Evolutionary conservation across 1,140 invertebrate genomes (phyloP), one percentile per base, ranked within the genome.

Genomic region (Heterodera carotae): DNA sequence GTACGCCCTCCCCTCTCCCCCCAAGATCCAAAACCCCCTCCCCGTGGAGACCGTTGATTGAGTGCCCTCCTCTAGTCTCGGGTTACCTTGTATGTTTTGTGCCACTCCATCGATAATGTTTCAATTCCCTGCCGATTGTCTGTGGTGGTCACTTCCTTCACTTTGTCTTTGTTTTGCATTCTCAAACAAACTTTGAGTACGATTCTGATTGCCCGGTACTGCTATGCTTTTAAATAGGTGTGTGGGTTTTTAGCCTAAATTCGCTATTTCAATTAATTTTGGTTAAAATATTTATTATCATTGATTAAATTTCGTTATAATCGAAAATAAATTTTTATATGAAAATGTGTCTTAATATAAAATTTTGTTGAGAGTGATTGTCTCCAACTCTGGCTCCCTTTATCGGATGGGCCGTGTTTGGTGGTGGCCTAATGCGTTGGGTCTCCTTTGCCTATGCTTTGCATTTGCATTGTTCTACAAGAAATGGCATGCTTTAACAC

Each of bases 141-240:
- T 43, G 39, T 43, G 7, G 48, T 53, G 48, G 48, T 53, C 12
- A 53, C 18, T 53, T 53, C 39, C 39, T 53, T 22, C 48, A 1
- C 4, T 22, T 12, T 53, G 12, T 53, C 18, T 53, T 10, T 53
- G 48, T 53, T 53, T 53, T 53, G 15, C 48, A 53, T 53, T 53
- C 48, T 18, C 48, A 53, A 43, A n/a, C n/a, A n/a, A n/a, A 43
- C 1, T 53, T 53, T 53, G 48, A 53, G 12, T 53, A 53, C 18
- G 48, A 53, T 53, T 53, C 48, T 53, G 48, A 53, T 53, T 53
- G 48, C 48, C 48, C 48, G 48, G 48, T 53, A 53, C n/a, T n/a
- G n/a, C n/a, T n/a, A n/a, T n/a, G n/a, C n/a, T n/a, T n/a, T n/a
- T n/a, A n/a, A n/a, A n/a, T n/a, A n/a, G n/a, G n/a, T n/a, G n/a